Conservation (phyloP, 2,888 invertebrate genomes). For the Acanthopleura granulata region DNA sequence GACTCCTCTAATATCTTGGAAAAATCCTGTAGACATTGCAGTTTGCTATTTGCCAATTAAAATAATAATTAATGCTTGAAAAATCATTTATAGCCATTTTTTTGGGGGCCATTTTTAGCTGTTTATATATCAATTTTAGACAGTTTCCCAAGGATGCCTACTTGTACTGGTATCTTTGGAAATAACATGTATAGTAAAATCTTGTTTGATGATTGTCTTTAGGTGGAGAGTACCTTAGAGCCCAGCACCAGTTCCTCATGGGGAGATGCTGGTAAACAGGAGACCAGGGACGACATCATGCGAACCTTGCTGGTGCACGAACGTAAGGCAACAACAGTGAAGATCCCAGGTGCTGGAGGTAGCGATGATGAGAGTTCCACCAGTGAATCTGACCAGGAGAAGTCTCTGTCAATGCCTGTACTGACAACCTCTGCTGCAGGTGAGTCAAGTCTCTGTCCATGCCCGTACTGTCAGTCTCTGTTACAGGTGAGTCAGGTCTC, state of each 20-base stretch:
- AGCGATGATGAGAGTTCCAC: constrained; percentile 51
- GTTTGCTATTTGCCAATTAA: no score
- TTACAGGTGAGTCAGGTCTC: background rate
- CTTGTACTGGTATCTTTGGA: no score
- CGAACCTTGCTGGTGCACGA: constrained; percentile 54
- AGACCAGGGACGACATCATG: constrained; percentile 50
- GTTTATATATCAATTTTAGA: no score
- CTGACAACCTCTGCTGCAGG: constrained; percentile 10
- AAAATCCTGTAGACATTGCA: no score
- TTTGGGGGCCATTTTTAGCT: no score
- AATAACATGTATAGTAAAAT: no score
- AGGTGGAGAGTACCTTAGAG: background rate
- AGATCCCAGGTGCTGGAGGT: constrained; percentile 22
- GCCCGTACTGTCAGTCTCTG: constrained; percentile 20
- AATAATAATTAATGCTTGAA: no score
- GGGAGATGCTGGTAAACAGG: background rate
- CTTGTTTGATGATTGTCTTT: no score
- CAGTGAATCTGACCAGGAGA: constrained; percentile 57
- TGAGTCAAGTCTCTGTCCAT: background rate
- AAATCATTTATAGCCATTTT: no score
- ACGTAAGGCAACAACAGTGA: constrained; percentile 22
- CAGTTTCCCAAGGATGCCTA: no score
- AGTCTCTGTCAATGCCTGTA: constrained; percentile 21
- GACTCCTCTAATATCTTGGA: no score
- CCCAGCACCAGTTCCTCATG: background rate